A percentile compares a stretch with the other conserved stretches of the same genome.
phyloP scores from a whole-genome alignment of 2,888 invertebrate genomes.

The Encarsia formosa region DNA sequence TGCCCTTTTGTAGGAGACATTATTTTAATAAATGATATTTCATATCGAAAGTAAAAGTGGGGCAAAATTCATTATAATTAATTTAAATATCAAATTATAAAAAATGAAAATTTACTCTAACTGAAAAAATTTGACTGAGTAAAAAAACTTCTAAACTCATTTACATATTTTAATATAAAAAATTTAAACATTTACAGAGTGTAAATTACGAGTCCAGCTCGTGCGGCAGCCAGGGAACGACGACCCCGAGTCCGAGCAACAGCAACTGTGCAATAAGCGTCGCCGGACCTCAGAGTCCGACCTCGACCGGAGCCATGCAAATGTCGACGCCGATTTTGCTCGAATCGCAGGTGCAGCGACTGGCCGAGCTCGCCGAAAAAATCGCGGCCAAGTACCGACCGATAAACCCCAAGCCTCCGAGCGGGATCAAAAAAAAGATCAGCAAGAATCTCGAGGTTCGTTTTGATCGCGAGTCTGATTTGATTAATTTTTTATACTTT shows the following conservation, averaged over 20 bases:
- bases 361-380: conserved; percentile 78
- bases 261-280: conserved; percentile 17
- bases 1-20: too few species aligned
- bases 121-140: too few species aligned
- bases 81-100: too few species aligned
- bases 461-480: background rate
- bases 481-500: background rate
- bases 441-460: conserved; percentile 81
- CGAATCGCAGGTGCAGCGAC: conserved; percentile 78
- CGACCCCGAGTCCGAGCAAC: conserved; percentile 46
- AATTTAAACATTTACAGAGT: too few species aligned
- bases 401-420: conserved; percentile 84
- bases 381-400: conserved; percentile 79
- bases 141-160: too few species aligned
- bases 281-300: conserved; percentile 46
- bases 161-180: background rate
- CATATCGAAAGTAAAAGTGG: too few species aligned
- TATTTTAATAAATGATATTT: too few species aligned
- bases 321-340: conserved; percentile 74
- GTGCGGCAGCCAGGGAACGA: conserved; percentile 46
- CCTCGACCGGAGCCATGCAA: conserved; percentile 20
- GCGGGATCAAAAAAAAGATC: conserved; percentile 85
- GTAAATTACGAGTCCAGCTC: conserved; percentile 48
- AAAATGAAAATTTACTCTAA: too few species aligned
- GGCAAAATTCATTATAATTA: too few species aligned